Conservation (phyloP, 2,888 invertebrate species). For the Apotomis betuletana region DNA sequence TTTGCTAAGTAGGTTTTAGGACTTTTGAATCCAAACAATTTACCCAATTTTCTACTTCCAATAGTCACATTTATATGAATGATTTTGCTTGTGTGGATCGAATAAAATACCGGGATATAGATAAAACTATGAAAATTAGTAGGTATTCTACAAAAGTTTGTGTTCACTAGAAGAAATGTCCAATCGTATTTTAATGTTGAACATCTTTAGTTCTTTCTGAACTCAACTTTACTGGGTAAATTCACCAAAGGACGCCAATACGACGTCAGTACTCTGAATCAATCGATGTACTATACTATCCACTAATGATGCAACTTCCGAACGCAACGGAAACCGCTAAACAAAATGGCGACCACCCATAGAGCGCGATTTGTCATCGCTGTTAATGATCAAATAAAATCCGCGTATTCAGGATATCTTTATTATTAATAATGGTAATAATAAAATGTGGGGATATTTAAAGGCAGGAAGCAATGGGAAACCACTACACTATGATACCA, state of each 20-base stretch:
- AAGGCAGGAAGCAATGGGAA: not conserved
- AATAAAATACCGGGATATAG: too few species aligned
- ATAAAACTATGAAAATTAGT: too few species aligned
- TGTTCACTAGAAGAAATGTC: too few species aligned
- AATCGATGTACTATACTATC: conserved; percentile 1
- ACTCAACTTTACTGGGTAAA: conserved; percentile 13
- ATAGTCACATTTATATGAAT: too few species aligned
- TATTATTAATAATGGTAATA: conserved; percentile 13
- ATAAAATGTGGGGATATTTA: conserved; percentile 12
- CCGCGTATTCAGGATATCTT: conserved; percentile 17
- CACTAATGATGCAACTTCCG: conserved; percentile 60
- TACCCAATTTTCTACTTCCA: too few species aligned
- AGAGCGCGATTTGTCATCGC: conserved; percentile 65
- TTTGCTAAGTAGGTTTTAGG: too few species aligned
- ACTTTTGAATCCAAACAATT: too few species aligned
- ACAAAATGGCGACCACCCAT: conserved; percentile 76
- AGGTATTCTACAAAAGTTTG: too few species aligned
- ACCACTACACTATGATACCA: not conserved
- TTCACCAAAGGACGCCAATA: not conserved
- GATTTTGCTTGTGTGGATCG: too few species aligned
- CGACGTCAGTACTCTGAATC: conserved; percentile 22
- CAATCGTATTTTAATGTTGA: too few species aligned
- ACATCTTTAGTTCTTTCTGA: too few species aligned
- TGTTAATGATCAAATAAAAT: conserved; percentile 56
- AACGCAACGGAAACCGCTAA: conserved; percentile 54